A percentile compares a stretch with the other conserved stretches of the same genome.
Conservation (phyloP, 1,140 invertebrate genomes). For the Paracyclopina nana region DNA sequence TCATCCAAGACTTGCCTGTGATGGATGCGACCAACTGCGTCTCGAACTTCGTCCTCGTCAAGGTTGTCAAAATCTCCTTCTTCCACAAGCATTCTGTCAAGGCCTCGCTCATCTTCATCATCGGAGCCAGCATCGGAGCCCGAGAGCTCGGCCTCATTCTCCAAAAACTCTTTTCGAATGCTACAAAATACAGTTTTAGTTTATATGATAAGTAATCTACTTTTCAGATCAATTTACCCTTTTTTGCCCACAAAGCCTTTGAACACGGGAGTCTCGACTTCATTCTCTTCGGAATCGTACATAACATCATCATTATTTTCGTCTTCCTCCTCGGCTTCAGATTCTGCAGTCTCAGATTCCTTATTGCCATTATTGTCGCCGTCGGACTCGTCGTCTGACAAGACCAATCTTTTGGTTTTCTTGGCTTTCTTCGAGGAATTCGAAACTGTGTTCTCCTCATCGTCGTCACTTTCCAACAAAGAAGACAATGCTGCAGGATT, state of each 20-base stretch:
- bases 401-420: conserved; percentile 17
- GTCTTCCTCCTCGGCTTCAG: conserved; percentile 22
- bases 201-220: conserved; percentile 6
- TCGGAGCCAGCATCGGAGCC: conserved; percentile 56
- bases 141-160: conserved; percentile 63
- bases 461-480: conserved; percentile 17
- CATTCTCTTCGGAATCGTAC: conserved; percentile 57
- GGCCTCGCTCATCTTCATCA: conserved; percentile 21
- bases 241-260: conserved; percentile 20
- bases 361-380: conserved; percentile 22
- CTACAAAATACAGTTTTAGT: conserved; percentile 19
- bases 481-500: conserved; percentile 7
- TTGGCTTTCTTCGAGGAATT: conserved; percentile 17
- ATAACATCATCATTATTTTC: conserved; percentile 30
- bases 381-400: conserved; percentile 23
- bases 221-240: conserved; percentile 29
- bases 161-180: conserved; percentile 42
- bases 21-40: conserved; percentile 46
- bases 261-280: conserved; percentile 27
- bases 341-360: neutral
- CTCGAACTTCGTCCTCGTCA: conserved; percentile 40
- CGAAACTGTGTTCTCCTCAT: conserved; percentile 22
- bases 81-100: conserved; percentile 19
- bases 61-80: conserved; percentile 31
- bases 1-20: conserved; percentile 23